Evolutionary conservation across 2,113 vertebrate genomes (phyloP), one percentile per base, ranked within the genome.

Genomic region (Rhynchomys soricoides): DNA sequence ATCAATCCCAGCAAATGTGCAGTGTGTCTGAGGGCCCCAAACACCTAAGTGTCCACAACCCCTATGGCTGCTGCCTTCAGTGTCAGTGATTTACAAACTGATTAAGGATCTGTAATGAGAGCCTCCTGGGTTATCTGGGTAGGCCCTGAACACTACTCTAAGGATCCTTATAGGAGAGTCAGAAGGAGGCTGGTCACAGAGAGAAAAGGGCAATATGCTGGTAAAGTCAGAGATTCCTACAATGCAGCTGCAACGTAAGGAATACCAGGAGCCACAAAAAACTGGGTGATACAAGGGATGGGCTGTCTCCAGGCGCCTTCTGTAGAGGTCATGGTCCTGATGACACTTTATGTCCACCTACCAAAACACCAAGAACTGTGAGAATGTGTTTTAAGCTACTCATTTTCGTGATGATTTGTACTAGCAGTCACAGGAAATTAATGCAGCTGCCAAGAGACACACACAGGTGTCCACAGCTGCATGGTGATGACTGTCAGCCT

Each of bases 381-480:
- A 64, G 57, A 68, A 45, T 37, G 29, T 29, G 29, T 16, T 90
- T 40, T 45, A 17, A 94, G 89, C 40, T 11, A 29, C 22, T 43
- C 15, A 1, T 40, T 9, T 77, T 45, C 48, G 40, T 71, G 74
- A 66, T 22, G 5, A 26, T 55, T 74, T 68, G 31, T 85, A 70
- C 43, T 11, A 83, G 52, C 7, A 43, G 15, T 37, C 8, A 0
- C 12, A 57, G 45, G 81, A 86, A 66, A 16, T 2, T 3, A 52
- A 7, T 24, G 15, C 22, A 87, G 66, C 48, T 34, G 4, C 40
- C 12, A 31, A 11, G 68, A 59, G 12, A 2, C 26, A 6, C 3
- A 3, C 0, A 2, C 6, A 34, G 9, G 79, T 40, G 19, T 74
- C 48, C 31, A 7, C 0, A 13, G 59, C 17, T 12, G 15, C 0